Evolutionary conservation across 64 coral and sea anemone species (phyloP).

Genomic region (Acropora yongei): DNA sequence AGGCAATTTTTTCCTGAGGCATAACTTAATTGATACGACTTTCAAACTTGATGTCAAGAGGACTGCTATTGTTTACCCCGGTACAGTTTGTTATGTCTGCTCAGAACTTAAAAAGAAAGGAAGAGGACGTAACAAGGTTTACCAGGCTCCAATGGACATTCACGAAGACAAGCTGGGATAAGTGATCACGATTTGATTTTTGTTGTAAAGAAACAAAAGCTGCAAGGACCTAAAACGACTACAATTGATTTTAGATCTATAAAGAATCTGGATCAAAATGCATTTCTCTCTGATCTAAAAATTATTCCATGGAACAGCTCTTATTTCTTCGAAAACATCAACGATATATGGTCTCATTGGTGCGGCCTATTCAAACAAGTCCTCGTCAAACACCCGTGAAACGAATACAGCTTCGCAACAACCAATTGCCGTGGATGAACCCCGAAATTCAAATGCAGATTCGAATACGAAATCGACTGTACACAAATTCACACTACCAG

Average conservation of each 20-base stretch:
- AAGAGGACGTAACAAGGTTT: slow-evolving; percentile 45
- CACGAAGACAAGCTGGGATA: slow-evolving; percentile 64
- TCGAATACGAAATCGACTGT: too few relatives aligned
- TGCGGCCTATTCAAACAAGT: too few relatives aligned
- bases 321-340: slow-evolving; percentile 59
- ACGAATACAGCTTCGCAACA: too few relatives aligned
- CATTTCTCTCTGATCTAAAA: slow-evolving; percentile 59
- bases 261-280: slow-evolving; percentile 53
- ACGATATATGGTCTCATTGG: too few relatives aligned
- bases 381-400: too few relatives aligned
- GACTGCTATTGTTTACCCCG: slow-evolving; percentile 38
- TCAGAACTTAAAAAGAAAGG: slow-evolving; percentile 47
- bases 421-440: too few relatives aligned
- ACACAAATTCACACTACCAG: too few relatives aligned
- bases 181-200: too few relatives aligned
- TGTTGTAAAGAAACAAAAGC: too few relatives aligned
- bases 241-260: slow-evolving; percentile 47
- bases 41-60: background rate
- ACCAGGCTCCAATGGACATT: slow-evolving; percentile 21
- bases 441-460: too few relatives aligned
- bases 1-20: slow-evolving; percentile 33
- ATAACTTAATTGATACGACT: slow-evolving; percentile 41
- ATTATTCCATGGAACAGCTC: slow-evolving; percentile 52
- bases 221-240: slow-evolving; percentile 27
- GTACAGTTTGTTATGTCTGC: slow-evolving; percentile 51